These are phyloP conservation scores for Drosophila takahashii DNA, from an alignment of 1,140 invertebrate species.

Conservation along the genomic window DNA sequence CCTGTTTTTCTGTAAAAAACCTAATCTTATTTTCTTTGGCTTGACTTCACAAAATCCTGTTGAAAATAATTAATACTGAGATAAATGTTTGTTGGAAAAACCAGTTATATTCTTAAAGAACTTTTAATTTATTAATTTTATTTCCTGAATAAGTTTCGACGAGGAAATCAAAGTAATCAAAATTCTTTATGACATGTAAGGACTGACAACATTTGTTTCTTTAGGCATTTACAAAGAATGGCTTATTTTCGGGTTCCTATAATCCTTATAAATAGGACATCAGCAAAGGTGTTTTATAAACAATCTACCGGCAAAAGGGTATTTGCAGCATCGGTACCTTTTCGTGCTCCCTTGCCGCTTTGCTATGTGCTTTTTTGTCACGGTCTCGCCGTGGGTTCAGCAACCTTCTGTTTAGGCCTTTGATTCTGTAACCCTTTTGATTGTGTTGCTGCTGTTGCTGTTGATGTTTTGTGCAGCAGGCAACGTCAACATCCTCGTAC, in stretches of 20 bases:
- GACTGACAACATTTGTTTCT: neutral
- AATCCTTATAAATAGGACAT: too few relatives aligned
- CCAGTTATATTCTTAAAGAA: neutral
- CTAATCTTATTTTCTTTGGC: neutral
- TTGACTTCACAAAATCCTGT: neutral
- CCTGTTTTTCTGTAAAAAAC: neutral
- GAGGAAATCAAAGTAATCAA: neutral
- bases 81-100: neutral
- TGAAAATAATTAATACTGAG: neutral
- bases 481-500: slow-evolving; percentile 60
- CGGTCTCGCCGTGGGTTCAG: slow-evolving; percentile 40
- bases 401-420: slow-evolving; percentile 50
- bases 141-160: neutral
- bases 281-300: slow-evolving; percentile 5
- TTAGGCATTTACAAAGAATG: too few relatives aligned
- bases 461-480: slow-evolving; percentile 43
- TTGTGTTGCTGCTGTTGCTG: slow-evolving; percentile 31
- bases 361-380: slow-evolving; percentile 29
- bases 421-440: slow-evolving; percentile 48
- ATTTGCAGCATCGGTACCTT: slow-evolving; percentile 19
- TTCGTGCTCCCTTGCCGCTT: neutral
- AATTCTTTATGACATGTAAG: neutral
- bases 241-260: too few relatives aligned
- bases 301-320: slow-evolving; percentile 17
- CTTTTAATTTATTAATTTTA: too few relatives aligned